These are phyloP conservation scores for Artemia sinica DNA, from an alignment of 2,888 invertebrate species.

Conservation along the genomic window DNA sequence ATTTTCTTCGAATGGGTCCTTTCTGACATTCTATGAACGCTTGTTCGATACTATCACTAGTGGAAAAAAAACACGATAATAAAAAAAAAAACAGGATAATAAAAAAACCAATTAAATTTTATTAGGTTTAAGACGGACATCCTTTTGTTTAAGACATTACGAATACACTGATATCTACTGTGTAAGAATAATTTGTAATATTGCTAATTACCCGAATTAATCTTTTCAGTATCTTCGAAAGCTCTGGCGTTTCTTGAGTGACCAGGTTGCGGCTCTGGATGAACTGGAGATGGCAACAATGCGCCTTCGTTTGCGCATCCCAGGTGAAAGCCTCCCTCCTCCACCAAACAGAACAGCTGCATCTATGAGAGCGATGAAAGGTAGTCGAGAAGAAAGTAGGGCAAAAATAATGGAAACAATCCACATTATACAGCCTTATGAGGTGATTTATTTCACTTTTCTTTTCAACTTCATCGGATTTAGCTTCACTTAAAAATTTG, in stretches of 20 bases:
- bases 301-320: conserved; percentile 36
- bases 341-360: conserved; percentile 18
- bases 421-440: conserved; percentile 32
- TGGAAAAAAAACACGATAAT: too few relatives aligned
- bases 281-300: conserved; percentile 54
- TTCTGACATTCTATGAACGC: too few relatives aligned
- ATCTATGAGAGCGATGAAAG: conserved; percentile 24
- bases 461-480: not conserved
- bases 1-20: too few relatives aligned
- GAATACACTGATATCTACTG: too few relatives aligned
- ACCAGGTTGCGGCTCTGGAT: conserved; percentile 43
- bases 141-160: too few relatives aligned
- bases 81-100: too few relatives aligned
- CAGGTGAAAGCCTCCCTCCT: conserved; percentile 32
- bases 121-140: too few relatives aligned
- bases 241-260: conserved; percentile 34
- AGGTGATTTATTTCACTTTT: conserved; percentile 28
- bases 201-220: too few relatives aligned
- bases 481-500: too few relatives aligned
- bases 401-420: conserved; percentile 32
- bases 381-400: conserved; percentile 31
- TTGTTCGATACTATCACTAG: too few relatives aligned
- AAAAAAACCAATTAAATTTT: too few relatives aligned
- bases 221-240: conserved; percentile 29
- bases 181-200: too few relatives aligned